Base-by-base conservation (phyloP, 2,113 vertebrate genomes). In the Chunga burmeisteri region DNA sequence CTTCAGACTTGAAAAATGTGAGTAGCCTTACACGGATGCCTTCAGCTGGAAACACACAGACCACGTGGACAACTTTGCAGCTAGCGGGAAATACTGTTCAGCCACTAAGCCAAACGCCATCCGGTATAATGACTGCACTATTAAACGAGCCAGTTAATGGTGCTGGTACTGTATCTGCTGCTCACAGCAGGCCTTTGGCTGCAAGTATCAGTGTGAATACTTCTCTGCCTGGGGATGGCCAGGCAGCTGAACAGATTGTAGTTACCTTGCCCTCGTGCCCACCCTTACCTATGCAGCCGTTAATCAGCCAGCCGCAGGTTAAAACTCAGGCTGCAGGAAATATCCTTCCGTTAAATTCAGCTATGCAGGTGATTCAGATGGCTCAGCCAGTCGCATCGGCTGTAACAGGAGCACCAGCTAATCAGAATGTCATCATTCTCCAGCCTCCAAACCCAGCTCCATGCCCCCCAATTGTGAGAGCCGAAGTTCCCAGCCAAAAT, bases 341-440 rank as follows among this genome's bases (percentile, higher is more conserved):
- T 38, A 98, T 99, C 75, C 98, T 99, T 83, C 99, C 99, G 4
- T 94, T 99, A 77, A 99, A 99, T 81, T 99, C 99, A 96, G 98
- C 99, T 62, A 99, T 99, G 99, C 99, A 99, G 85, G 99, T 99
- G 77, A 98, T 99, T 95, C 99, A 99, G 94, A 98, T 99, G 98
- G 99, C 98, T 93, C 98, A 98, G 75, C 96, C 99, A 8, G 97
- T 99, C 0, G 98, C 96, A 4, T 97, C 98, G 6, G 97, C 99
- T 29, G 98, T 98, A 42, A 97, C 98, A 70, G 98, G 99, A 95
- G 97, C 98, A 83, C 96, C 98, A 56, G 98, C 98, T 79, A 99
- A 99, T 95, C 99, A 98, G 56, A 99, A 99, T 14, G 98, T 99
- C 92, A 99, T 99, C 81, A 99, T 99, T 95, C 98, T 99, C 52